These are phyloP conservation scores for Pipistrellus pygmaeus DNA, from an alignment of 2,797 vertebrate species.

Conservation along the genomic window DNA sequence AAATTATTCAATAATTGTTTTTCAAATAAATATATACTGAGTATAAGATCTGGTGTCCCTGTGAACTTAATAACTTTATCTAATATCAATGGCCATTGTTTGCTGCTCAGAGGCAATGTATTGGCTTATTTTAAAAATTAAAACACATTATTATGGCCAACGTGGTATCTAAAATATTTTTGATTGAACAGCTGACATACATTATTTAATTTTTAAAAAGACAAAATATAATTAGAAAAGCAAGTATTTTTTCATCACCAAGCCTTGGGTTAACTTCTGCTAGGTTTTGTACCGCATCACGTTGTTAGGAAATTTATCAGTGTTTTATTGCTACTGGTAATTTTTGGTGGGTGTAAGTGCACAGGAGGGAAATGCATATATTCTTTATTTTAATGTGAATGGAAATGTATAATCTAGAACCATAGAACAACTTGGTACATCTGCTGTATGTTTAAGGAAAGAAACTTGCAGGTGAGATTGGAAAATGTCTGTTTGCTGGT, in stretches of 20 bases:
- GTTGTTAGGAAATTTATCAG: constrained; percentile 22
- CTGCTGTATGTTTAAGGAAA: background rate
- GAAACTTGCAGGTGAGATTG: background rate
- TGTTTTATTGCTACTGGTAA: constrained; percentile 9
- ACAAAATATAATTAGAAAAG: background rate
- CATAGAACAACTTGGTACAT: background rate
- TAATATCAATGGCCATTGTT: background rate
- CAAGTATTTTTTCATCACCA: background rate
- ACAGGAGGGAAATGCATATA: background rate
- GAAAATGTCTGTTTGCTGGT: background rate
- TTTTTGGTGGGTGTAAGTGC: background rate
- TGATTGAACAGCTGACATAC: background rate
- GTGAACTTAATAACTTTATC: constrained; percentile 27
- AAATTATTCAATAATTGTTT: background rate
- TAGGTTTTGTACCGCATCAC: background rate
- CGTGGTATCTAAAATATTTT: background rate
- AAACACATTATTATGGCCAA: background rate
- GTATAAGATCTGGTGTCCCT: constrained; percentile 9
- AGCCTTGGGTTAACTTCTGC: constrained; percentile 15
- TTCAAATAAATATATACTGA: constrained; percentile 43
- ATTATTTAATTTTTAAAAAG: constrained; percentile 16
- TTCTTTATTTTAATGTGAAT: constrained; percentile 18
- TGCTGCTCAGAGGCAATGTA: constrained; percentile 11
- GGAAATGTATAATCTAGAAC: background rate
- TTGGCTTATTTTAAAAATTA: background rate